Percentiles rank a stretch among this genome's conserved stretches.
Conservation (phyloP, 2,888 invertebrate genomes). For the Caenorhabditis angaria region DNA sequence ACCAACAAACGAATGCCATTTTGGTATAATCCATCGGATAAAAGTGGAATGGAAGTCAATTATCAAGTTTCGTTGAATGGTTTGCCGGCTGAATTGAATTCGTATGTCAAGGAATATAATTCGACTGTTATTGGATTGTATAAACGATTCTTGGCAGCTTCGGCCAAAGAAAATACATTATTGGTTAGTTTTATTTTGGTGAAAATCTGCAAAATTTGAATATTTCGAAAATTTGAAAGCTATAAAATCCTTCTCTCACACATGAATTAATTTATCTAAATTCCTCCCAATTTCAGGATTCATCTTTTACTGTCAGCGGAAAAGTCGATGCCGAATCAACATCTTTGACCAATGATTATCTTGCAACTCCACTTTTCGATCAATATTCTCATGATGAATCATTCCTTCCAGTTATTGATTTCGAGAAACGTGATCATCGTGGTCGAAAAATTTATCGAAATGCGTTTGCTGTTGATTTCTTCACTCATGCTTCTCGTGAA, state of each 20-base stretch:
- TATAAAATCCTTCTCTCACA: neutral
- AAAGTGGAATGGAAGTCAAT: conserved; percentile 31
- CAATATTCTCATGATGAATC: conserved; percentile 58
- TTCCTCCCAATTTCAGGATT: conserved; percentile 19
- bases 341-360: conserved; percentile 43
- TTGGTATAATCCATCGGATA: conserved; percentile 50
- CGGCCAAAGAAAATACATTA: conserved; percentile 49
- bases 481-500: conserved; percentile 56
- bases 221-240: no score
- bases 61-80: conserved; percentile 30
- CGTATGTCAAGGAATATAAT: conserved; percentile 60
- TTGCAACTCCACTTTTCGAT: conserved; percentile 60
- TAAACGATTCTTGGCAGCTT: conserved; percentile 57
- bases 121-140: conserved; percentile 54
- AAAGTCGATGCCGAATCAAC: conserved; percentile 21
- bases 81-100: conserved; percentile 15
- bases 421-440: conserved; percentile 59
- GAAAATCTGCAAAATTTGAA: no score
- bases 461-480: conserved; percentile 70
- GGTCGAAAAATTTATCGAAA: conserved; percentile 65
- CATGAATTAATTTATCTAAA: neutral
- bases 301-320: conserved; percentile 32
- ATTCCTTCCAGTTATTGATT: conserved; percentile 56
- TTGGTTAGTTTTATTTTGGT: conserved; percentile 46
- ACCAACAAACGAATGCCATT: conserved; percentile 63